Evolutionary conservation across 2,888 invertebrate species (phyloP), one percentile per base, ranked within the genome.

Genomic region (Neoitamus cyanurus): DNA sequence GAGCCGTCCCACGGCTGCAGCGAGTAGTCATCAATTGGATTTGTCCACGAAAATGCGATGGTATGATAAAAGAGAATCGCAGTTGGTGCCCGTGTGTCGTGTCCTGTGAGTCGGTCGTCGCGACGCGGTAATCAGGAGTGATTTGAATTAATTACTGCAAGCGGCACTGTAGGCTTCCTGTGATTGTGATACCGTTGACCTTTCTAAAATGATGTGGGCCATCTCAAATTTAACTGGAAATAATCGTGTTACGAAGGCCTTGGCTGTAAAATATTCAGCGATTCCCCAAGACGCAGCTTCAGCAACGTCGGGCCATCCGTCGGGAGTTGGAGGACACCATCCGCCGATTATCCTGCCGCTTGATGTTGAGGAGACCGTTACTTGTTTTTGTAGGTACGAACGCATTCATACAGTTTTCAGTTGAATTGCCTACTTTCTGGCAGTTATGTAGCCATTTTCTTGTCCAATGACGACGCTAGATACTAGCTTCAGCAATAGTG

Each of bases 331-430:
- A 48, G 83, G 82, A 58, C 69, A 83, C 58, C 73, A 84, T 77
- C 85, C 83, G 37, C 77, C 88, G 87, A 89, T 92, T 87, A 93
- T 93, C 86, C 91, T 94, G 88, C 93, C 94, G 87, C 90, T 94
- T 88, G 95, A 95, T 90, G 94, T 95, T 87, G 94, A 94, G 89
- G 93, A 94, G 88, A 95, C 95, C 86, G 95, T 95, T 90, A 95
- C 95, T 88, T 96, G 96, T 90, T 96, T 96, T 92, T 95, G 96
- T 94, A 95, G 95, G 95, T 95, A 92, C 92, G 89, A 83, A 7
- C 1, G 7, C n/a, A 30, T 46, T 30, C 30, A 42, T 25, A 15
- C 58, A 7, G 11, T 25, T 58, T 25, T 20, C 20, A 7, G 25
- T 58, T 58, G 1, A 25, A 7, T 58, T 58, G 48, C 15, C n/a